Base-by-base conservation (phyloP, 2,888 invertebrate species). In the Dioctria linearis region DNA sequence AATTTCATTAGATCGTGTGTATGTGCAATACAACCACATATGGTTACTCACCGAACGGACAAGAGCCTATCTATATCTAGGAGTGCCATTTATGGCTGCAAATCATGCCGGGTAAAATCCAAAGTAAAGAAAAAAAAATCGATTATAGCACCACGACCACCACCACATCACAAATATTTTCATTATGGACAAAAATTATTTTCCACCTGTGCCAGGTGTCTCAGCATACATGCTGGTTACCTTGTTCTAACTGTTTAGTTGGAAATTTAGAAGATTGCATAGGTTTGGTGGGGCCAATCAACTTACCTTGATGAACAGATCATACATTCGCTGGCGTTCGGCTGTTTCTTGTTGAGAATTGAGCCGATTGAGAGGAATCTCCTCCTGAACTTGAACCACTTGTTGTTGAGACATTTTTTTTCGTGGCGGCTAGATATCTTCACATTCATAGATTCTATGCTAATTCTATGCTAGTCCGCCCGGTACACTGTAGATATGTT, bases 311-410 rank as follows among this genome's bases (percentile, higher is more conserved):
- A 46, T 49, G 76, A 83, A 83, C 5, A 83, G 46, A 6, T 79
- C 51, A 11, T 59, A 81, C 57, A 81, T 67, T 59, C 71, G 61
- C 13, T 66, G 79, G 8, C 79, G 76, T 5, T 81, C 80, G 42
- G 39, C 73, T 43, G 51, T 57, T 61, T 81, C 79, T 69, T 65
- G 66, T 2, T 40, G 25, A 11, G 78, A 81, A 66, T 78, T 78
- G 6, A 81, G 57, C n/a, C 81, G 66, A 54, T 81, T 81, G 4
- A 82, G 57, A 6, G 82, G 82, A 63, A 82, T 82, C 61, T 82
- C 82, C 76, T 82, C 82, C 11, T 76, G 82, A 43, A 13, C 3
- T 76, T 61, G 51, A n/a, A 39, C 8, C 40, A 40, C 25, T 66
- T 61, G 42, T 42, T 78, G 78, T 49, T 78, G 78, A 5, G 78